phyloP scores from a whole-genome alignment of 2,797 vertebrate species.

The Peromyscus aztecus region DNA sequence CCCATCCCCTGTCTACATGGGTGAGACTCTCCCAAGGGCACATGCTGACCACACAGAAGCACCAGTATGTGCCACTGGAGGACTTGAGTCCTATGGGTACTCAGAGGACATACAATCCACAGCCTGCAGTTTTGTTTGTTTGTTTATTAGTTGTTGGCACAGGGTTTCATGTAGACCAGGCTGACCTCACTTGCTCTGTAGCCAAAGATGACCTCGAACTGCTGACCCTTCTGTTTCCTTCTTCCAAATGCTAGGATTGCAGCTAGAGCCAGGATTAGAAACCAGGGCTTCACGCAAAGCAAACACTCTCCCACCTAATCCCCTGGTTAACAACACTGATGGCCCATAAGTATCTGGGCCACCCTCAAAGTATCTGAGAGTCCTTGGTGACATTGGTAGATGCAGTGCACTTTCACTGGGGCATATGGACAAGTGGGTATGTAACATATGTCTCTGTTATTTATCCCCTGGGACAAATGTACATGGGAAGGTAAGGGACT shows the following conservation, averaged over 20 bases:
- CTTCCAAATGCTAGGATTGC: neutral
- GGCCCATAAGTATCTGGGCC: neutral
- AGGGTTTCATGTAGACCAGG: neutral
- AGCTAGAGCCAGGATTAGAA: neutral
- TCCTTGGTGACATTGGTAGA: neutral
- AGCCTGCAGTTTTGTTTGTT: neutral
- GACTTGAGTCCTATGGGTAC: neutral
- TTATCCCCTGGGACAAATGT: neutral
- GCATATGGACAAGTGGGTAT: no score
- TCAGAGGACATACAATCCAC: neutral
- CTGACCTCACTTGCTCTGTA: neutral
- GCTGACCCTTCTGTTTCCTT: neutral
- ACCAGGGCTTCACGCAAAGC: neutral
- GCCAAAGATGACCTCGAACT: neutral
- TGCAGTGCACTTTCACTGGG: neutral
- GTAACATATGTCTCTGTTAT: neutral
- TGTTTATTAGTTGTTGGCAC: neutral
- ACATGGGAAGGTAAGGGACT: accelerated
- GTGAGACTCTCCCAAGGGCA: neutral
- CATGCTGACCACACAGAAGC: neutral
- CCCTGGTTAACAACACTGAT: neutral
- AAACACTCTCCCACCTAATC: neutral
- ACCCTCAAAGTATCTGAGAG: neutral
- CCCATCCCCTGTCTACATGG: neutral
- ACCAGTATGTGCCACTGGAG: neutral